These are phyloP conservation scores for Pipistrellus pipistrellus DNA, from an alignment of 2,797 vertebrate genomes.

Conservation along the genomic window DNA sequence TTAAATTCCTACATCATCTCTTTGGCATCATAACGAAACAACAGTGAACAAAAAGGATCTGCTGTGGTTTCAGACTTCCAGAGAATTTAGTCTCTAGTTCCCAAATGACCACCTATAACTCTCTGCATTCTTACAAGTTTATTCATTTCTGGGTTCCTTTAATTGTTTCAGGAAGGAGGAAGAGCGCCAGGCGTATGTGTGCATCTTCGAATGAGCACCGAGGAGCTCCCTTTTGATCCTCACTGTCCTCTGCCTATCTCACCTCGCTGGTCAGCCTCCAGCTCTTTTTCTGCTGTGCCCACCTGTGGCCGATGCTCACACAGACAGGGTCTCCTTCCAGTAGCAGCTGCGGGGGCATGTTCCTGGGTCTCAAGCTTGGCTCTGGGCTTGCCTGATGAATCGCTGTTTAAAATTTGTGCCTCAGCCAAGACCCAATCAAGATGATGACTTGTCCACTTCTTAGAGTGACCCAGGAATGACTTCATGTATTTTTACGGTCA, in stretches of 20 bases:
- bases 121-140: neutral
- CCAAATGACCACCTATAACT: neutral
- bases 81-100: neutral
- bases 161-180: neutral
- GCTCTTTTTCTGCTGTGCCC: neutral
- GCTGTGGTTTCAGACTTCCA: neutral
- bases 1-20: neutral
- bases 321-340: neutral
- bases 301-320: no score
- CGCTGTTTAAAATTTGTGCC: neutral
- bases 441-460: neutral
- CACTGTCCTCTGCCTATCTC: no score
- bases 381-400: neutral
- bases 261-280: neutral
- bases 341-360: neutral
- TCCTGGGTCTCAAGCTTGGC: neutral
- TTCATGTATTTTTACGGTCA: neutral
- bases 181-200: neutral
- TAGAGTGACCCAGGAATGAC: neutral
- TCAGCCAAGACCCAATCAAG: neutral
- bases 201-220: neutral
- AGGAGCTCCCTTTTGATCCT: neutral
- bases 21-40: neutral
- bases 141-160: neutral
- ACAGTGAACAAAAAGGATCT: neutral